These are phyloP conservation scores for Diplodus puntazzo DNA, from an alignment of 2,797 vertebrate species.

Conservation along the genomic window DNA sequence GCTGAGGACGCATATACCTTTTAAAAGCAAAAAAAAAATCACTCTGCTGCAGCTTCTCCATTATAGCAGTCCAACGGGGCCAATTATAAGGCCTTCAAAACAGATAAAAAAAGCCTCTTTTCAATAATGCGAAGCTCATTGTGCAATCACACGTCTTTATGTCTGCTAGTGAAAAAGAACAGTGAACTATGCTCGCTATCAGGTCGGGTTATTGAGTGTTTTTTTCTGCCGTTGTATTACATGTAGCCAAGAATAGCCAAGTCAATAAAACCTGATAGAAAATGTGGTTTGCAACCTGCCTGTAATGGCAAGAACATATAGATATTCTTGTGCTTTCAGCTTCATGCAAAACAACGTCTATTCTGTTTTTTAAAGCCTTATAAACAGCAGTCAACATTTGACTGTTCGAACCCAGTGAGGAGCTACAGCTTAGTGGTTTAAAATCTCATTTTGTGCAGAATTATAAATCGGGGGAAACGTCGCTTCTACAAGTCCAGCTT, in stretches of 20 bases:
- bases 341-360: slow-evolving; percentile 2
- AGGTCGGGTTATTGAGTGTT: not conserved
- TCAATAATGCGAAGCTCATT: slow-evolving; percentile 1
- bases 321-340: not conserved
- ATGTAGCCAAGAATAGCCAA: not conserved
- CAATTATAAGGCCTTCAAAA: slow-evolving; percentile 9
- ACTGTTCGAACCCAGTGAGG: not conserved
- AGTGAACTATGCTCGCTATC: not conserved
- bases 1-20: not conserved
- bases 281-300: not conserved
- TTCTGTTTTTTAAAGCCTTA: not conserved
- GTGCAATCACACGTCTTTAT: slow-evolving; percentile 10
- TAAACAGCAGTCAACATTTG: not conserved
- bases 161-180: not conserved
- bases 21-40: not conserved
- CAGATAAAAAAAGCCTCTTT: not conserved
- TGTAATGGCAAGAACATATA: slow-evolving; percentile 1
- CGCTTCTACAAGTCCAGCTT: not conserved
- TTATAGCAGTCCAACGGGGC: not conserved
- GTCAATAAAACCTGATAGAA: slow-evolving; percentile 2
- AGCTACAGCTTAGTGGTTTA: not conserved
- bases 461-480: not conserved
- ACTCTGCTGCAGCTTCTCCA: slow-evolving; percentile 12
- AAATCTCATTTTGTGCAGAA: not conserved
- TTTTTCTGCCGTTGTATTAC: not conserved